Evolutionary conservation across 2,888 invertebrate genomes (phyloP).

Genomic region (Temnothorax rugatulus): DNA sequence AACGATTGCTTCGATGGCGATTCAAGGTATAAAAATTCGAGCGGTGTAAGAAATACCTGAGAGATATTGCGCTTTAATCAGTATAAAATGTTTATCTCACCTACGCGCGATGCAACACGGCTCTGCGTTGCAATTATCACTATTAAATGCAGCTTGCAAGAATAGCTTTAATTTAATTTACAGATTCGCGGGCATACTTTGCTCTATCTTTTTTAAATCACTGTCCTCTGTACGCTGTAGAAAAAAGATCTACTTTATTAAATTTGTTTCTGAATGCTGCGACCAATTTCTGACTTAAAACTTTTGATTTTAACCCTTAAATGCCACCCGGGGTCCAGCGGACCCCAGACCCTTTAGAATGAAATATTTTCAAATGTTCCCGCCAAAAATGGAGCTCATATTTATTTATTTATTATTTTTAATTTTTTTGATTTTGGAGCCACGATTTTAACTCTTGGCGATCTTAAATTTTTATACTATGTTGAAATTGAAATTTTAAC

Average conservation of each 20-base stretch:
- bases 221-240: not conserved
- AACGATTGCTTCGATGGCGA: conserved; percentile 90
- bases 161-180: not conserved
- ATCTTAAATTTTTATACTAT: no score
- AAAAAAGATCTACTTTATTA: not conserved
- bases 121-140: not conserved
- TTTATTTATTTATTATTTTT: no score
- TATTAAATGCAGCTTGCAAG: not conserved
- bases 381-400: no score
- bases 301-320: no score
- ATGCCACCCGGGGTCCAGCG: no score
- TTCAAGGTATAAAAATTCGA: conserved; percentile 86
- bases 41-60: not conserved
- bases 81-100: not conserved
- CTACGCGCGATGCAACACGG: not conserved
- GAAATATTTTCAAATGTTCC: no score
- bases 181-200: not conserved
- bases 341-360: no score
- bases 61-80: not conserved
- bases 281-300: not conserved
- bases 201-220: not conserved
- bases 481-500: no score
- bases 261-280: not conserved
- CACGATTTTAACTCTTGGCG: no score
- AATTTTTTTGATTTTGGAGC: no score